Conservation (phyloP, 2,888 invertebrate species). For the Physocephala rufipes region DNA sequence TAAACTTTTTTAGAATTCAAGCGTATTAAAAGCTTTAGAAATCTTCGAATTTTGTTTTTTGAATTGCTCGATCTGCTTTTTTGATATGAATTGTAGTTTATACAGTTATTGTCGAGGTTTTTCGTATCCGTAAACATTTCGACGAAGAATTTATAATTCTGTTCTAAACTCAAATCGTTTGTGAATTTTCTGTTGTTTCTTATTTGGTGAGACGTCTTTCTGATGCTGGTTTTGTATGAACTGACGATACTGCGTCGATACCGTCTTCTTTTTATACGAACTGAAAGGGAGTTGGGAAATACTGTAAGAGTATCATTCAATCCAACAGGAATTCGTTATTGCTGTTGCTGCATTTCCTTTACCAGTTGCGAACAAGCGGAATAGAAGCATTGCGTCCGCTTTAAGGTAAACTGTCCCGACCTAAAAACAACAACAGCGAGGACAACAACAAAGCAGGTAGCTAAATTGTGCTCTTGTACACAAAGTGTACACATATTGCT, state of each 20-base stretch:
- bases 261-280: slow-evolving; percentile 63
- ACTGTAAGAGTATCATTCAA: slow-evolving; percentile 52
- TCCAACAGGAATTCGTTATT: slow-evolving; percentile 62
- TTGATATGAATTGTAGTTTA: slow-evolving; percentile 32
- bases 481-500: slow-evolving; percentile 17
- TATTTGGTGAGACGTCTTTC: slow-evolving; percentile 50
- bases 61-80: slow-evolving; percentile 42
- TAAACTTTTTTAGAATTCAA: slow-evolving; percentile 49
- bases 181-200: neutral
- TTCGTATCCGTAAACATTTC: slow-evolving; percentile 62
- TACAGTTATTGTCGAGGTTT: slow-evolving; percentile 51
- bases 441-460: slow-evolving; percentile 47
- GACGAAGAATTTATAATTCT: slow-evolving; percentile 11
- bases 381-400: neutral
- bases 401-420: slow-evolving; percentile 14
- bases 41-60: slow-evolving; percentile 55
- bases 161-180: neutral
- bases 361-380: slow-evolving; percentile 24
- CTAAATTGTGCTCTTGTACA: slow-evolving; percentile 9
- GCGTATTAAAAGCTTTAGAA: slow-evolving; percentile 59
- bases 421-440: slow-evolving; percentile 29
- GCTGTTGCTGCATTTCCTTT: slow-evolving; percentile 60
- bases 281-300: slow-evolving; percentile 31
- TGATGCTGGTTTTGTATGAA: slow-evolving; percentile 59
- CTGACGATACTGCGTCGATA: slow-evolving; percentile 63